Evolutionary conservation across 2,797 vertebrate species (phyloP), one percentile per base, ranked within the genome.

Genomic region (Galago senegalensis): DNA sequence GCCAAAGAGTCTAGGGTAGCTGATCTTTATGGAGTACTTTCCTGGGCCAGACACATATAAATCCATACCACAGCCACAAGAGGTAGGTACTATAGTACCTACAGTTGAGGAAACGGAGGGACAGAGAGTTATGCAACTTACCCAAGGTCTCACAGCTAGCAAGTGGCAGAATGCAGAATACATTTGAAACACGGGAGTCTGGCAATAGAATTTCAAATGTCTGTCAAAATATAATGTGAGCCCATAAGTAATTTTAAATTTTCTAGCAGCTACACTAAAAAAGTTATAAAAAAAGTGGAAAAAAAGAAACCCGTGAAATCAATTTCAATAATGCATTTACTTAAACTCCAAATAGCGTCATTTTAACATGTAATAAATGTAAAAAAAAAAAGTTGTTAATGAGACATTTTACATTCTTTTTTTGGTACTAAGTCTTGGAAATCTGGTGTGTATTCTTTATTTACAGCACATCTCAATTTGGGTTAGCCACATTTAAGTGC

Each of bases 251-350:
- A 61, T 12, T 83, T 37, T 14, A 56, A 69, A 63, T 63, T 93
- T 73, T 63, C 85, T 61, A 80, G 61, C 46, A 67, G 63, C 37
- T 21, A 34, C 56, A 17, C 20, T 21, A 2, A 63, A 75, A 82
- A 75, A 37, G 29, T 21, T 60, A 77, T 69, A 21, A 40, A 90
- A 77, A 31, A 82, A 20, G 49, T 61, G 14, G 21, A 13, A n/a
- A 80, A 80, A 77, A 86, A 18, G 56, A 40, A 73, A 53, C 3
- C 34, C 6, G 0, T 72, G 83, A 89, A 29, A 82, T 96, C 77
- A 81, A 58, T 95, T 89, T 83, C 89, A 92, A 84, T 75, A 91
- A 70, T 31, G 37, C 49, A 82, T 61, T 73, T 76, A 61, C 85
- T 92, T 79, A 83, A 88, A 75, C n/a, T 43, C 49, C 23, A 92